Base-by-base conservation (phyloP, 2,113 vertebrate genomes). In the Holacanthus passer region DNA sequence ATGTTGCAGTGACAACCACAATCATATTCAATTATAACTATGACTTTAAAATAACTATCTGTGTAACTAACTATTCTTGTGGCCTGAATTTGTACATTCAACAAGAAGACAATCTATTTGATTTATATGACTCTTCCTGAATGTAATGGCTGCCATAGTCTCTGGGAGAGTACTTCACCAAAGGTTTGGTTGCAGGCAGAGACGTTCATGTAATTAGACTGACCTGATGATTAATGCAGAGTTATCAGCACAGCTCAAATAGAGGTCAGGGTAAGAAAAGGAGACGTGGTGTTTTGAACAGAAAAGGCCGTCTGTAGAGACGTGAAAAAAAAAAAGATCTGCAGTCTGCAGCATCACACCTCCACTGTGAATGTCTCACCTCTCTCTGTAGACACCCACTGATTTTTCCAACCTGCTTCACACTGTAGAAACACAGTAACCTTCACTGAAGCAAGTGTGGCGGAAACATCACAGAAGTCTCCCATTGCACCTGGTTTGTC, bases 311-410 rank as follows among this genome's bases (percentile, higher is more conserved):
- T 32, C 62, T 82, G 39, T 19, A 62, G 43, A 73, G 19, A 17
- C 66, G 60, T 12, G 10, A n/a, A 29, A 69, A 65, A 24, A 59
- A 47, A 52, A 66, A 35, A 29, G 14, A 67, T 79, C 50, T 65
- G 53, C 62, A 29, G 62, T 39, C 52, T 69, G 45, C 56, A 32
- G 75, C 0, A 79, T 93, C 87, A 59, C 91, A 90, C 91, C 87
- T 89, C 78, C 67, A 7, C 85, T 74, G 86, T 68, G 82, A 91
- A 87, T 88, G 73, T 94, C 92, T 92, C 94, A 85, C 91, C 86
- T 88, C 76, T 43, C 77, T 74, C 73, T 60, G 52, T 24, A 27
- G 24, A 37, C 92, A 65, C 75, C 68, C 65, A 24, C 55, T 2
- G 10, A 66, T 64, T 41, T 66, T 72, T 74, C 79, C 72, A 67